phyloP scores from a whole-genome alignment of 2,113 vertebrate genomes.

The Cryptotis parvus region DNA sequence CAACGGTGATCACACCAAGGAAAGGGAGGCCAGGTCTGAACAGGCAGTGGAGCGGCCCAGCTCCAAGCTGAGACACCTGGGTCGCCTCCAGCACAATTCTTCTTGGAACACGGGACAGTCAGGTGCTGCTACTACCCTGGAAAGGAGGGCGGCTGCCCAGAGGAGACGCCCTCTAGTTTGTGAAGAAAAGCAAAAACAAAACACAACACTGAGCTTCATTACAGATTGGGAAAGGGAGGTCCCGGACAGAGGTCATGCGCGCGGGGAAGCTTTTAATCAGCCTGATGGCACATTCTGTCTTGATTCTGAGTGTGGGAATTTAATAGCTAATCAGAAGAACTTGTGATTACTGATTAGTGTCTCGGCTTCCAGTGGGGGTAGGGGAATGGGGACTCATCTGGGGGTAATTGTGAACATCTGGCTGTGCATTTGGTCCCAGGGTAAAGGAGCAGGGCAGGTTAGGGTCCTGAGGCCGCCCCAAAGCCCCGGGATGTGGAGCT shows the following conservation, averaged over 20 bases:
- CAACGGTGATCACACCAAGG: no score
- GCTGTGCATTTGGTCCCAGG: not conserved
- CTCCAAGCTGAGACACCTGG: no score
- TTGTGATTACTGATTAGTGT: conserved; percentile 50
- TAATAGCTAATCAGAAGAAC: conserved; percentile 62
- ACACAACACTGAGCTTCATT: not conserved
- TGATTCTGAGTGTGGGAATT: conserved; percentile 49
- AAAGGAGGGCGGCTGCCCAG: not conserved
- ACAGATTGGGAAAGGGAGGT: not conserved
- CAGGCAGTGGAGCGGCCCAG: not conserved
- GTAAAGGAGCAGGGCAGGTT: no score
- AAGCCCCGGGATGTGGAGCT: not conserved
- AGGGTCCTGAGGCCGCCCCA: not conserved
- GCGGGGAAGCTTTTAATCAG: not conserved
- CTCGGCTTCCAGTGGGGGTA: conserved; percentile 28
- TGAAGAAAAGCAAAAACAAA: not conserved
- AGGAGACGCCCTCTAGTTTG: not conserved
- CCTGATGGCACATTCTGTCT: not conserved
- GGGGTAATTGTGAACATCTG: not conserved
- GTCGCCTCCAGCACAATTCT: not conserved
- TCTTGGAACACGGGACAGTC: not conserved
- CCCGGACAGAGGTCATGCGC: not conserved
- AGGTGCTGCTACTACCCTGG: no score
- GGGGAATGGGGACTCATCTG: not conserved
- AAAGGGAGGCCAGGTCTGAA: no score